Percentiles rank a stretch among this genome's conserved stretches.
Evolutionary conservation across 1,140 invertebrate genomes (phyloP).

Genomic region (Rhizoglyphus robini): DNA sequence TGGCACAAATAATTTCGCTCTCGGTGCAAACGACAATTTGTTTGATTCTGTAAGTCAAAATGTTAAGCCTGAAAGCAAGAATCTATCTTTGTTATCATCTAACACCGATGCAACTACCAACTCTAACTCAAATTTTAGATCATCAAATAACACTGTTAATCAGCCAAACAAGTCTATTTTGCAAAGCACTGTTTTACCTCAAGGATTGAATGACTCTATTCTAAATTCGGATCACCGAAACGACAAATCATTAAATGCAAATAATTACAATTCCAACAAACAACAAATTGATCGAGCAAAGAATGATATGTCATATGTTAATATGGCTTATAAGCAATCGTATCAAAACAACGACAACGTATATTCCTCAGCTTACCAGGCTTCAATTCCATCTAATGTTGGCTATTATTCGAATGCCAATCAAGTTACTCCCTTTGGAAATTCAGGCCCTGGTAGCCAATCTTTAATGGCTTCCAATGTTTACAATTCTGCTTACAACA

Average conservation of each 20-base stretch:
- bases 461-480: neutral
- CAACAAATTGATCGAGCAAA: neutral
- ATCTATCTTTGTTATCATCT: neutral
- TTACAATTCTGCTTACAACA: neutral
- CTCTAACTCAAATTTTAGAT: neutral
- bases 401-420: neutral
- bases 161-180: neutral
- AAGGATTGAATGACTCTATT: neutral
- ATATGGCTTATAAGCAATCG: neutral
- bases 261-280: neutral
- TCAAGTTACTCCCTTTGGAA: neutral
- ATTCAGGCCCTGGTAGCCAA: neutral
- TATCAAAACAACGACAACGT: neutral
- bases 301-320: neutral
- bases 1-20: constrained; percentile 43
- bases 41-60: neutral
- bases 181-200: neutral
- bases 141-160: neutral
- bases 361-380: neutral
- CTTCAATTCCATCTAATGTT: neutral
- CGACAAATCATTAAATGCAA: constrained; percentile 1
- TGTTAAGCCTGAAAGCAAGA: neutral
- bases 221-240: neutral
- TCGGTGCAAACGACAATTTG: neutral
- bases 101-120: neutral